Conservation (phyloP, 2,888 invertebrate genomes). For the Dynastes maya region DNA sequence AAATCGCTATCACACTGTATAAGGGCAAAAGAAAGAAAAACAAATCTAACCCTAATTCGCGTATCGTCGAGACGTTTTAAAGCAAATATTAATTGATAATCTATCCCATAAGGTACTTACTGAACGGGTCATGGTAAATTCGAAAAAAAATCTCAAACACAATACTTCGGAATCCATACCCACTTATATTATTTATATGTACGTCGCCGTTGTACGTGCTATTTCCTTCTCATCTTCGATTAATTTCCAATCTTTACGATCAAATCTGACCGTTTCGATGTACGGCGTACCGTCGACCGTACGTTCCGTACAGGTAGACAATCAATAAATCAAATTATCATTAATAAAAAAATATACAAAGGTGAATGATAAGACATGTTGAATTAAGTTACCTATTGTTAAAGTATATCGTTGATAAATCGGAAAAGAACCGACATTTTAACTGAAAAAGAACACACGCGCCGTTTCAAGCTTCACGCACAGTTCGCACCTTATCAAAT, state of each 20-base stretch:
- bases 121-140: constrained; percentile 53
- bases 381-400: constrained; percentile 71
- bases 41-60: constrained; percentile 14
- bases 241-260: constrained; percentile 1
- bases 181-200: constrained; percentile 47
- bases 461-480: constrained; percentile 55
- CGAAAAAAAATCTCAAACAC: constrained; percentile 47
- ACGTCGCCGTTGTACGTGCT: background rate
- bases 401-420: constrained; percentile 68
- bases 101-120: constrained; percentile 35
- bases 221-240: constrained; percentile 24
- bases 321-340: constrained; percentile 64
- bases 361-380: constrained; percentile 70
- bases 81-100: constrained; percentile 2
- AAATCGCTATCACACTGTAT: too few species aligned
- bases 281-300: background rate
- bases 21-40: background rate
- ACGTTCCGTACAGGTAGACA: constrained; percentile 42
- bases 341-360: constrained; percentile 67
- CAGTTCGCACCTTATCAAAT: constrained; percentile 59
- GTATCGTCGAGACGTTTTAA: background rate
- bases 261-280: constrained; percentile 25
- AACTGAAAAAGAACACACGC: constrained; percentile 57
- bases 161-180: constrained; percentile 55
- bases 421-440: constrained; percentile 63